These are phyloP conservation scores for Drosophila pseudotakahashii DNA, from an alignment of 2,888 invertebrate species.

Conservation along the genomic window DNA sequence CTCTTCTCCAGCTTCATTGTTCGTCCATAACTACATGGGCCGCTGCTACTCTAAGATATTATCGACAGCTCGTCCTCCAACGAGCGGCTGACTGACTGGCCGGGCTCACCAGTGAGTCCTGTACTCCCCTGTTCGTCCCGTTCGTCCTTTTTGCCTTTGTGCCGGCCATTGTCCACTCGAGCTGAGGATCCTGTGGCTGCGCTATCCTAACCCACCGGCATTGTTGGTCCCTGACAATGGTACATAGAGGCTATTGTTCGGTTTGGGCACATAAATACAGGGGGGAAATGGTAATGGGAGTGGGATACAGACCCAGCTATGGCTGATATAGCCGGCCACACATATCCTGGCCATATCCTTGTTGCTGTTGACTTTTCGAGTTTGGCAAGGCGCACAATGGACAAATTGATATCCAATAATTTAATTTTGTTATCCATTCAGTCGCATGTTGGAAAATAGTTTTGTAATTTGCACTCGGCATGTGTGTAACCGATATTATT, in stretches of 20 bases:
- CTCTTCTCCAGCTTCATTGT: slow-evolving; percentile 56
- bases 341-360: slow-evolving; percentile 49
- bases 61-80: slow-evolving; percentile 72
- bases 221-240: slow-evolving; percentile 73
- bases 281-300: not conserved
- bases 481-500: slow-evolving; percentile 80
- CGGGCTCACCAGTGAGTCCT: too few relatives aligned
- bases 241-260: slow-evolving; percentile 65
- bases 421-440: slow-evolving; percentile 79
- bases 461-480: slow-evolving; percentile 75
- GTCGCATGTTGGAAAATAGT: slow-evolving; percentile 72
- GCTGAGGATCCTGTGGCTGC: slow-evolving; percentile 29
- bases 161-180: slow-evolving; percentile 67
- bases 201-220: slow-evolving; percentile 56
- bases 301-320: too few relatives aligned
- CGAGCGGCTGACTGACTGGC: slow-evolving; percentile 56
- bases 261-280: slow-evolving; percentile 34
- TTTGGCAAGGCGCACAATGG: slow-evolving; percentile 64
- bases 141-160: slow-evolving; percentile 30
- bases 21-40: slow-evolving; percentile 65
- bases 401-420: slow-evolving; percentile 80
- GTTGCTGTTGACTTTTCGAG: slow-evolving; percentile 77
- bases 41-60: slow-evolving; percentile 74
- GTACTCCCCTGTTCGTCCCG: slow-evolving; percentile 32
- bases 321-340: too few relatives aligned